Evolutionary conservation across 2,888 invertebrate genomes (phyloP).

Genomic region (Xestoiulus laeticollis): DNA sequence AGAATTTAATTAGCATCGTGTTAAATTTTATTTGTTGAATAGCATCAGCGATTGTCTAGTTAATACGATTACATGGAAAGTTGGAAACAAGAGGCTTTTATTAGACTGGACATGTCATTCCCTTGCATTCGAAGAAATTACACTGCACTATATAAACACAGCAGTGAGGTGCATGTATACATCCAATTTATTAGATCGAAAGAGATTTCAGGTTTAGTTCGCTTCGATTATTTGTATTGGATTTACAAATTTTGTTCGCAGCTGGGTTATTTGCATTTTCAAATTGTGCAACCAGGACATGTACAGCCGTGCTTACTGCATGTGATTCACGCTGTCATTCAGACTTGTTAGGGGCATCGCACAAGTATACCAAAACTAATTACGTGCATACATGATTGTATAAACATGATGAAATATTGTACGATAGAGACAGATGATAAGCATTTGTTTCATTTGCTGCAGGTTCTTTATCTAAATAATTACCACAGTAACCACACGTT

Average conservation of each 20-base stretch:
- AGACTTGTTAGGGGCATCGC: too few species aligned
- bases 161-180: background rate
- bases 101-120: background rate
- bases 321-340: too few species aligned
- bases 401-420: too few species aligned
- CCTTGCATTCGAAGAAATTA: background rate
- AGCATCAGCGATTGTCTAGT: background rate
- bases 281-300: too few species aligned
- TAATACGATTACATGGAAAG: constrained; percentile 3
- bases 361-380: too few species aligned
- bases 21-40: background rate
- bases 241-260: background rate
- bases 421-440: too few species aligned
- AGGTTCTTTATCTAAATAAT: too few species aligned
- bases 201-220: background rate
- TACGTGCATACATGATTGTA: too few species aligned
- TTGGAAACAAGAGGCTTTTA: constrained; percentile 30
- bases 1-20: background rate
- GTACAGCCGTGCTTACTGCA: too few species aligned
- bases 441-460: too few species aligned
- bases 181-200: background rate
- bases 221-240: background rate
- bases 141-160: background rate
- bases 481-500: too few species aligned
- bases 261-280: background rate